Evolutionary conservation across 1,140 invertebrate species (phyloP).

Genomic region (Nephotettix cincticeps): DNA sequence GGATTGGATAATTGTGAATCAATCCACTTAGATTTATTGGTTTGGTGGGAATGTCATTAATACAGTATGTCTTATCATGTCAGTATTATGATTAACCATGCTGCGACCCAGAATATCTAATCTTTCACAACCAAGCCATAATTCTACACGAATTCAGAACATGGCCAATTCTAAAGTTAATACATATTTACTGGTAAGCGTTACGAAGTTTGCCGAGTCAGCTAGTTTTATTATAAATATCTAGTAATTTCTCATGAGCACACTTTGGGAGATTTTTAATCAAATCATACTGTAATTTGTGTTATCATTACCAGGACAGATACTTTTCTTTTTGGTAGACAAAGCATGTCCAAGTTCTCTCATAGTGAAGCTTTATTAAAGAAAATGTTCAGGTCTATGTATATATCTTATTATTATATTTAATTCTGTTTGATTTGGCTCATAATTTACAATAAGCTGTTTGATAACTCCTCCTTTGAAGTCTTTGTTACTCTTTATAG

Average conservation of each 20-base stretch:
- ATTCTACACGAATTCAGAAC: too few relatives aligned
- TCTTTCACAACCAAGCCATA: too few relatives aligned
- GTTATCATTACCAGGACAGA: neutral
- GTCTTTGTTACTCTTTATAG: neutral
- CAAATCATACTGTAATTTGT: constrained; percentile 3
- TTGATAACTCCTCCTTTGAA: neutral
- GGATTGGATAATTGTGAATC: too few relatives aligned
- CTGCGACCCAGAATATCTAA: too few relatives aligned
- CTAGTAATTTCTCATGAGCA: neutral
- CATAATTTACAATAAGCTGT: neutral
- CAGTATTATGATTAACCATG: too few relatives aligned
- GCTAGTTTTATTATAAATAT: neutral
- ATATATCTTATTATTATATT: neutral
- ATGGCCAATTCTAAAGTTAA: too few relatives aligned
- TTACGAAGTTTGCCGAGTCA: too few relatives aligned
- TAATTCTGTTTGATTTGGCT: neutral
- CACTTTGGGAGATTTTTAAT: neutral
- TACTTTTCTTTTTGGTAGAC: neutral
- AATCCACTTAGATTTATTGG: too few relatives aligned
- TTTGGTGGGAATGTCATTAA: too few relatives aligned
- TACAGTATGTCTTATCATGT: too few relatives aligned
- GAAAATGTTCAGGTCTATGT: neutral
- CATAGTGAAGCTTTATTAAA: neutral
- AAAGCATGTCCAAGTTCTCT: neutral
- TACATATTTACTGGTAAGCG: too few relatives aligned